Conservation (phyloP, 2,888 invertebrate species). For the Ectropis crepuscularia region DNA sequence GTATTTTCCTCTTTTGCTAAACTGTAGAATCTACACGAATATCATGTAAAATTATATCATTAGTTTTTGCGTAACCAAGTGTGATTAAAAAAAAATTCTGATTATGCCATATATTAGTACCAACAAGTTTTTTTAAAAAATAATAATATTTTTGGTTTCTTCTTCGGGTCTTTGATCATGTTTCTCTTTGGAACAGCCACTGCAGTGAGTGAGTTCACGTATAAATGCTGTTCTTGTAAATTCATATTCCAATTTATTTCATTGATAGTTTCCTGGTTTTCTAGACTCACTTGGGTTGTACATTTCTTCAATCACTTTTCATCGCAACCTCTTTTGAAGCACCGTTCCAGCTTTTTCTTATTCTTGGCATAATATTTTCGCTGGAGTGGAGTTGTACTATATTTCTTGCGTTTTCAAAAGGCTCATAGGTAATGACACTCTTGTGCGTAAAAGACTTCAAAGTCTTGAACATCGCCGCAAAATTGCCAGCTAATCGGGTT, state of each 20-base stretch:
- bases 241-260: neutral
- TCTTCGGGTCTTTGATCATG: neutral
- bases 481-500: too few species aligned
- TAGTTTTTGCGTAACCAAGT: neutral
- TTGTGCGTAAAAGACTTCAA: too few species aligned
- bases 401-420: constrained; percentile 1
- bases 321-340: neutral
- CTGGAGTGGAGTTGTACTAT: neutral
- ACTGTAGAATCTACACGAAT: too few species aligned
- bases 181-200: constrained; percentile 6
- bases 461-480: too few species aligned
- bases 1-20: too few species aligned
- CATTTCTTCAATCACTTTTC: neutral
- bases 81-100: neutral
- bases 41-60: neutral
- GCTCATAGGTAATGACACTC: too few species aligned
- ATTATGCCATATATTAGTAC: too few species aligned
- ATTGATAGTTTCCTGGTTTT: neutral
- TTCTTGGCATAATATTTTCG: constrained; percentile 1
- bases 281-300: neutral
- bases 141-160: neutral
- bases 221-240: neutral
- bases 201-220: neutral
- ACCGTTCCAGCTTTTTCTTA: constrained; percentile 1
- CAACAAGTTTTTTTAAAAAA: too few species aligned